These are phyloP conservation scores for Notolabrus celidotus DNA, from an alignment of 2,797 vertebrate genomes.

Conservation along the genomic window DNA sequence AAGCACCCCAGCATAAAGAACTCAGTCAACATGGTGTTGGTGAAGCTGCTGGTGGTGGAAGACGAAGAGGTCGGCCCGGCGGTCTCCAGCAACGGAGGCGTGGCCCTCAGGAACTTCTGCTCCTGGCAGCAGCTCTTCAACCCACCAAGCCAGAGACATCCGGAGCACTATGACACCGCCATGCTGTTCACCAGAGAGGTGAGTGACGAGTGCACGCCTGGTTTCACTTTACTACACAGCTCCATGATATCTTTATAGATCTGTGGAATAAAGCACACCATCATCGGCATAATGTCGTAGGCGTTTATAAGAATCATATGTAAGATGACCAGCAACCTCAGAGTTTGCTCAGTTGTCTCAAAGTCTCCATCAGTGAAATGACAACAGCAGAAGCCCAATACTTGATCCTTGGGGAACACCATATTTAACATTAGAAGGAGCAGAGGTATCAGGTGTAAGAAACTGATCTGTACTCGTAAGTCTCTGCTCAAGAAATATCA, in stretches of 20 bases:
- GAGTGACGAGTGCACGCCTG: slow-evolving; percentile 13
- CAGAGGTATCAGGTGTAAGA: not conserved
- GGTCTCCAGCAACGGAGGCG: slow-evolving; percentile 91
- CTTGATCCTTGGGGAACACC: slow-evolving; percentile 24
- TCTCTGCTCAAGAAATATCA: too few relatives aligned
- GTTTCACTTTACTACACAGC: not conserved
- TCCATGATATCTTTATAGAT: not conserved
- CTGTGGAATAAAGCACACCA: not conserved
- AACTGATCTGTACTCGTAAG: too few relatives aligned
- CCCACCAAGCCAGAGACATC: slow-evolving; percentile 90
- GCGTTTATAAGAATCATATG: not conserved
- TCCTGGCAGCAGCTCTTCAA: slow-evolving; percentile 95
- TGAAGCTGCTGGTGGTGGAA: slow-evolving; percentile 93
- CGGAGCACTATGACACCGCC: slow-evolving; percentile 95
- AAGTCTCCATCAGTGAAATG: not conserved
- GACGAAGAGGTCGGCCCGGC: slow-evolving; percentile 87
- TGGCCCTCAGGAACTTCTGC: slow-evolving; percentile 95
- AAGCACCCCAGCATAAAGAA: slow-evolving; percentile 96
- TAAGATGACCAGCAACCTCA: not conserved
- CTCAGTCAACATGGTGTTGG: slow-evolving; percentile 91
- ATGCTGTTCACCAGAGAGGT: slow-evolving; percentile 97
- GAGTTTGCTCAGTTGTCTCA: not conserved
- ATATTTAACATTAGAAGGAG: not conserved
- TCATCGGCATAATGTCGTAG: slow-evolving; percentile 16
- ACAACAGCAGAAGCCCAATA: not conserved